Base-by-base conservation (phyloP, 2,888 invertebrate species). In the Polia nebulosa region DNA sequence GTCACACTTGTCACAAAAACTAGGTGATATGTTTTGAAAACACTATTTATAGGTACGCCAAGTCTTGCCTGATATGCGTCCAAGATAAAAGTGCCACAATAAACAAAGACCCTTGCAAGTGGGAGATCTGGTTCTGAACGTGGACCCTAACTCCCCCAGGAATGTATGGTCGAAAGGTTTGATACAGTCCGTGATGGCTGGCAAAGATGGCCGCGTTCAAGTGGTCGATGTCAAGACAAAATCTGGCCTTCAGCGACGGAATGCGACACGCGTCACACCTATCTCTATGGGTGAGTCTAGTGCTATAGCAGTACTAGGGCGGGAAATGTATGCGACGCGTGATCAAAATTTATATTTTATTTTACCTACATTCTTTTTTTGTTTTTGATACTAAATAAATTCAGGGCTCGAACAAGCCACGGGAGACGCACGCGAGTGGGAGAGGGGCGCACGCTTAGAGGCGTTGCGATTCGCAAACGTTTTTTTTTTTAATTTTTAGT, bases 1-100 rank as follows among this genome's bases (percentile, higher is more conserved):
- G n/a, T n/a, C n/a, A n/a, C n/a, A 0, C 62, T n/a, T 39, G 9
- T 17, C 78, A 11, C 79, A 82, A 39, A 29, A 25, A 2, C 22
- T 79, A 3, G 64, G 74, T 0, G 72, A 79, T 29, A 64, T 76
- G 69, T 76, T 52, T 32, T 79, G 76, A 74, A 55, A 41, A 36
- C 47, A 74, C 6, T 76, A n/a, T n/a, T n/a, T n/a, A n/a, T n/a
- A 74, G 76, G 55, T 76, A 2, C 39, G 49, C 3, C 74, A 80
- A 51, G 49, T 63, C 0, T 44, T 75, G 3, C 90, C 76, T 3
- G 60, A 67, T 3, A 47, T 71, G 49, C 47, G 39, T 9, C 71
- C 67, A 2, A 29, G 71, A 6, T 11, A 17, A 8, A 75, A 71
- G 34, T 75, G 68, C 71, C 9, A 34, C 7, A 45, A 49, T 2